Base-by-base conservation (phyloP, 2,888 invertebrate species). In the Phania funesta region DNA sequence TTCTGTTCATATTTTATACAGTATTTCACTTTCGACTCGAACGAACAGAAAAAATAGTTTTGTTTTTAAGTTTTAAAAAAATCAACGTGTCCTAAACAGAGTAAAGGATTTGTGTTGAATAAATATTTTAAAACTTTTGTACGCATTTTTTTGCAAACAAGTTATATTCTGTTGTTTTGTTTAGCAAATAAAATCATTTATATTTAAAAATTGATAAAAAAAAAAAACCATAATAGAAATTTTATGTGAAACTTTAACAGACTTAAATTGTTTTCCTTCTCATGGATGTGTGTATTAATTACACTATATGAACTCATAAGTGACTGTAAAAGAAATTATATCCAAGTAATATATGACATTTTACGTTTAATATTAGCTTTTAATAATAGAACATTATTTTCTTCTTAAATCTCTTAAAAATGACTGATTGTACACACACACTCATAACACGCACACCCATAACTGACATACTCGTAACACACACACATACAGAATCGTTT, bases 121-220 rank as follows among this genome's bases (percentile, higher is more conserved):
- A 75, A 74, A 71, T 70, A 70, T 70, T 78, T 82, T 22, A 13
- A 41, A 16, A 5, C 16, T 44, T 44, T 44, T 18, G 0, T 44
- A 44, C 16, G 0, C 16, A n/a, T n/a, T n/a, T 16, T 44, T 44
- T 44, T 3, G n/a, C n/a, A n/a, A n/a, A n/a, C n/a, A n/a, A n/a
- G n/a, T n/a, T 8, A 13, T 20, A 32, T 56, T 54, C 54, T 58
- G 24, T 77, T n/a, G n/a, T n/a, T n/a, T n/a, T n/a, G n/a, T n/a
- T 73, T 41, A 68, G 68, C 60, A 70, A 78, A 70, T 58, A 58
- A 78, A 78, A 48, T 75, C 78, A 82, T 52, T 82, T 65, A 75
- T 82, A 78, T 82, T 78, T 74, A 70, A 70, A 70, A 77, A 74
- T 60, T 78, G 82, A 82, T 81, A 81, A 81, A 71, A 71, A 54